phyloP scores from a whole-genome alignment of 2,113 vertebrate species.

The Anser brachyrhynchus region DNA sequence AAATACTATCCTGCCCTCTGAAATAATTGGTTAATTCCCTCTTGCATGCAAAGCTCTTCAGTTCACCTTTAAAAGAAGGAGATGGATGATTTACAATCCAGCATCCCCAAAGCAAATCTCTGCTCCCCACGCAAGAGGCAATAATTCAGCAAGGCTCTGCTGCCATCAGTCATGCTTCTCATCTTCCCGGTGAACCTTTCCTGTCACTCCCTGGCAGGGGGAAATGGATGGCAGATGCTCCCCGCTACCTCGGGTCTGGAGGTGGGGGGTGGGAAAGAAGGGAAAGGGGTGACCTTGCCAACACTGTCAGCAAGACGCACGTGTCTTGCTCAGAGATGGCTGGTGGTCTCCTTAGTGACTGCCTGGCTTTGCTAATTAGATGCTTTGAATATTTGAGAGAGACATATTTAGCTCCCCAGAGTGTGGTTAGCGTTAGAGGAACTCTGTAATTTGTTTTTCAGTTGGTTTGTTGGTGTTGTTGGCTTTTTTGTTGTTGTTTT shows the following conservation, averaged over 20 bases:
- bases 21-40: slow-evolving; percentile 1
- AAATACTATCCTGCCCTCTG: not conserved
- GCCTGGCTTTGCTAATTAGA: not conserved
- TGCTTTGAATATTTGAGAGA: not conserved
- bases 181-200: slow-evolving; percentile 3
- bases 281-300: slow-evolving; percentile 9
- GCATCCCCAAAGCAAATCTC: slow-evolving; percentile 53
- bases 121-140: not conserved
- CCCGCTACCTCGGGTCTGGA: not conserved
- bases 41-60: not conserved
- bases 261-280: not conserved
- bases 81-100: slow-evolving; percentile 33
- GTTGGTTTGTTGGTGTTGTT: not conserved
- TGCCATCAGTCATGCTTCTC: slow-evolving; percentile 32
- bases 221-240: slow-evolving; percentile 12
- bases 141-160: slow-evolving; percentile 21
- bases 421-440: not conserved
- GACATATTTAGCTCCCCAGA: not conserved
- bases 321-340: not conserved
- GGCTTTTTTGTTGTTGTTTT: not conserved
- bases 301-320: not conserved
- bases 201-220: not conserved
- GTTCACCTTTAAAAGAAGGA: slow-evolving; percentile 35
- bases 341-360: not conserved
- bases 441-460: not conserved